Base-by-base conservation (phyloP, 2,113 vertebrate species). In the Alexandromys fortis region DNA sequence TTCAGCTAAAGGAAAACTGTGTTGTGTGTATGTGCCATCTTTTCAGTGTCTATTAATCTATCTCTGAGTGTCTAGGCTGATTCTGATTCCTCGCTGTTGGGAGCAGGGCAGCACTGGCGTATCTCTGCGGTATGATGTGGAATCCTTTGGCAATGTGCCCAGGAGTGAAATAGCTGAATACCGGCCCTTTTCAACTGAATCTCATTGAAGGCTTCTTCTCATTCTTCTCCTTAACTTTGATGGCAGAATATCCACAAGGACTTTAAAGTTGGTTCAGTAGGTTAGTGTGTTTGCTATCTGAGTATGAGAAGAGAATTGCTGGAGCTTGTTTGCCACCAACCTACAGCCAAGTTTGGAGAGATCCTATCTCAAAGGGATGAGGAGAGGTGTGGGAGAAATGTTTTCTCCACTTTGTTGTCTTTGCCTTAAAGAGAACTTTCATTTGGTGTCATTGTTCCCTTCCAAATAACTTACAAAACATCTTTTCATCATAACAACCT, bases 221-320 rank as follows among this genome's bases (percentile, higher is more conserved):
- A 94, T 42, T 12, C 47, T 83, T 95, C 67, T 92, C 47, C 35
- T 88, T 78, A 63, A 86, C 12, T 77, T 93, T 55, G 49, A 81
- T 77, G 45, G 86, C 9, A 63, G 24, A 42, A 38, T 55, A 82
- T 42, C 24, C 3, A 28, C 9, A 28, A 38, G 1, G 22, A 26
- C 55, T 83, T 61, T 38, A 63, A 12, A 28, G 35, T 61, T 83
- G n/a, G 12, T 19, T 63, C 1, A 42, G n/a, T 42, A 35, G 22
- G 22, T 42, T 28, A 45, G 3, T 30, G 3, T 9, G 17, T 35
- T 19, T 33, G 7, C 47, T 35, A 17, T 52, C 28, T 17, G 35
- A 52, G 47, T 2, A 79, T 21, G 14, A 61, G 82, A 21, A 30
- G 38, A 30, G 26, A 7, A 61, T 61, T 83, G 35, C 55, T 38